phyloP scores from a whole-genome alignment of 2,888 invertebrate genomes.

The Lasioglossum morio region DNA sequence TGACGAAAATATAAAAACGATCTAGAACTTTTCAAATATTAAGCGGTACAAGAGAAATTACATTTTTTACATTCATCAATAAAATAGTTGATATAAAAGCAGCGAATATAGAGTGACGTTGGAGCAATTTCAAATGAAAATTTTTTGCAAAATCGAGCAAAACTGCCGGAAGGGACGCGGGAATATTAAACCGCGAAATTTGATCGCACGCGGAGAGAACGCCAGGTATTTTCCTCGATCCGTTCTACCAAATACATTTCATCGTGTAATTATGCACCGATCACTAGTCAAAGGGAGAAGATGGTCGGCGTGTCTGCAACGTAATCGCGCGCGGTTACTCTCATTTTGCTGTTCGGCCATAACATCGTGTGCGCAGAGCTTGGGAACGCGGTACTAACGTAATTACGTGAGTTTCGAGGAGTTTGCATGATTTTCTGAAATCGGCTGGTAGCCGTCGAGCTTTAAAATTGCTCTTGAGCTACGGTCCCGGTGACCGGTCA shows the following conservation, averaged over 20 bases:
- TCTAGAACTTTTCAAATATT: neutral
- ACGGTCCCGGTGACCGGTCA: constrained; percentile 23
- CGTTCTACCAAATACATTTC: neutral
- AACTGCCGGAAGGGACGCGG: neutral
- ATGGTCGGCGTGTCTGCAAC: constrained; percentile 22
- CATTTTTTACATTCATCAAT: neutral
- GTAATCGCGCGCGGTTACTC: constrained; percentile 18
- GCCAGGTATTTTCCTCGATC: neutral
- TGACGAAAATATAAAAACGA: neutral
- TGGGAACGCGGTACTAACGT: constrained; percentile 1
- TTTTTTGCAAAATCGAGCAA: neutral
- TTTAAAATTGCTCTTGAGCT: constrained; percentile 37
- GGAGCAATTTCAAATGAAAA: neutral
- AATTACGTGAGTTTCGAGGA: constrained; percentile 18
- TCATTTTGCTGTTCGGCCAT: neutral
- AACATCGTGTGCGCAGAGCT: neutral
- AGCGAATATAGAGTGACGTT: neutral
- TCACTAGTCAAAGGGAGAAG: constrained; percentile 35
- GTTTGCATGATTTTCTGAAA: constrained; percentile 46
- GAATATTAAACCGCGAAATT: constrained; percentile 1
- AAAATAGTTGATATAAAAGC: neutral
- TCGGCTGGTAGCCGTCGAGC: neutral
- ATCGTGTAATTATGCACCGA: constrained; percentile 22
- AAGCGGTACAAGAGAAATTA: neutral
- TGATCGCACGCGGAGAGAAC: neutral